Base-by-base conservation (phyloP, 2,888 invertebrate species). In the Flexamia atlantica region DNA sequence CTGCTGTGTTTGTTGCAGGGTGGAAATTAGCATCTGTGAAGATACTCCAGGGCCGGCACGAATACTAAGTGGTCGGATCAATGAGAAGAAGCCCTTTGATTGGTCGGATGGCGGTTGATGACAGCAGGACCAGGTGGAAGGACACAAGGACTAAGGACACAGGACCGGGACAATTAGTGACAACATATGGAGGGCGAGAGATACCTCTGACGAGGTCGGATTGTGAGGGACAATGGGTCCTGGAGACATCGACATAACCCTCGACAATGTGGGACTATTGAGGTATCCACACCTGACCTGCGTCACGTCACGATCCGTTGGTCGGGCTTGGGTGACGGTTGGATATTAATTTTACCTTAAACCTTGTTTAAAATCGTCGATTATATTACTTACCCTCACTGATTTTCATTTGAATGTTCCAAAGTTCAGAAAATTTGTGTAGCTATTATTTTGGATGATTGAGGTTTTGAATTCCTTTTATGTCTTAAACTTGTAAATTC, bases 101-200 rank as follows among this genome's bases (percentile, higher is more conserved):
- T 68, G 14, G 25, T 60, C 60, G 32, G 68, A 7, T 68, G 36
- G 36, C 68, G 10, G 42, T 32, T 72, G 72, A 72, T 72, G 72
- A 72, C 72, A 68, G 68, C 25, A 72, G 40, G 57, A 17, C 79
- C 79, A 79, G 79, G 79, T 79, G 79, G 30, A 50, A 50, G 30
- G 79, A 79, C 50, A 76, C 20, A 28, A 42, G 25, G 50, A 14
- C 32, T 23, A 12, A 74, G 23, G 25, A 32, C 30, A 2, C 1
- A 28, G 28, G 57, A 79, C 79, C 1, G 28, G 28, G 57, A 79
- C 79, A 79, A 79, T 79, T 79, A 79, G 79, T 76, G 79, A 36
- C 79, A 50, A 79, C 79, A 79, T 79, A 79, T 79, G 79, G 79
- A 57, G 53, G 79, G 36, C 79, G 79, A 36, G 46, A 23, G 76